These are phyloP conservation scores for Hiodon alosoides DNA, from an alignment of 2,113 vertebrate species.

Conservation along the genomic window DNA sequence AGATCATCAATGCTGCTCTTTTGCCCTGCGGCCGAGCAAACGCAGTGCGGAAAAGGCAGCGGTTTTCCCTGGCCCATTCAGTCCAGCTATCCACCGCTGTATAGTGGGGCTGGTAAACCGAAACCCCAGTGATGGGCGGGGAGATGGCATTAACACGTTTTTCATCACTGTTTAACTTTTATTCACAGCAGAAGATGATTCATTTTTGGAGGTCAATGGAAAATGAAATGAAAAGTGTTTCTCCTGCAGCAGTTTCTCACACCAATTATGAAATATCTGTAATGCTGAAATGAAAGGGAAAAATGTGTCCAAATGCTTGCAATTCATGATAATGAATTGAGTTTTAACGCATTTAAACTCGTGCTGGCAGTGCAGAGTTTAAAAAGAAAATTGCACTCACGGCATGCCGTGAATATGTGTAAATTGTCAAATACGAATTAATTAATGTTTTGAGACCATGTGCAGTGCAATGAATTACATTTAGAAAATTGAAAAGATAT, in stretches of 20 bases:
- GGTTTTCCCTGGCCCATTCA: too few relatives aligned
- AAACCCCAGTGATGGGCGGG: not conserved
- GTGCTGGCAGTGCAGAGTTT: conserved; percentile 57
- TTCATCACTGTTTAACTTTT: conserved; percentile 44
- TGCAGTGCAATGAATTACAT: conserved; percentile 59
- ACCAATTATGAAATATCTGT: conserved; percentile 40
- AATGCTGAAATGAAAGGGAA: not conserved
- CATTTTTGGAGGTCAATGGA: conserved; percentile 47
- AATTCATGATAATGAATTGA: conserved; percentile 49
- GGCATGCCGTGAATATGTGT: conserved; percentile 57
- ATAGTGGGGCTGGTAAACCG: too few relatives aligned
- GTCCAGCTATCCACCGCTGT: too few relatives aligned
- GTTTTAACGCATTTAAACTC: conserved; percentile 66
- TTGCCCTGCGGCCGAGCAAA: too few relatives aligned
- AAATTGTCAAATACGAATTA: conserved; percentile 72
- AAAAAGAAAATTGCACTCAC: conserved; percentile 47
- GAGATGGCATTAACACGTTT: conserved; percentile 21
- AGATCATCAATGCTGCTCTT: too few relatives aligned
- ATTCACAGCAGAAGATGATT: conserved; percentile 44
- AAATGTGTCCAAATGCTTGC: conserved; percentile 8
- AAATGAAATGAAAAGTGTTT: conserved; percentile 51
- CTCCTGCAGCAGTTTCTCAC: conserved; percentile 51
- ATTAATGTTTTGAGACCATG: conserved; percentile 60
- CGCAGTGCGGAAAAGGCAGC: too few relatives aligned
- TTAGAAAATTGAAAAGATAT: conserved; percentile 68